Conservation (phyloP, 1,140 invertebrate genomes). For the Drosophila trapezifrons region DNA sequence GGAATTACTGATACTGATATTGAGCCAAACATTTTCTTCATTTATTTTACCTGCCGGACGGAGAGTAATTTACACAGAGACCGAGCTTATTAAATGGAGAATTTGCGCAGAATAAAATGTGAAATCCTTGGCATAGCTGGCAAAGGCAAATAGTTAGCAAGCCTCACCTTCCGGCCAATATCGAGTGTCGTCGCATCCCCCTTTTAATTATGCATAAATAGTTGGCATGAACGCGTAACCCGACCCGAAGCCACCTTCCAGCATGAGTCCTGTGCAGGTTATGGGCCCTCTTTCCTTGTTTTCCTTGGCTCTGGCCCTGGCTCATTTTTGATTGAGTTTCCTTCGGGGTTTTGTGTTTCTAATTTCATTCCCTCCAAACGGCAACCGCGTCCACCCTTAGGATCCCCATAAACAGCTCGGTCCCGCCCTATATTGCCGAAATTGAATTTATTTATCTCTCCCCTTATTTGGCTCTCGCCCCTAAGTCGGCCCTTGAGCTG, state of each 20-base stretch:
- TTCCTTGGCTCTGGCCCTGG: too few species aligned
- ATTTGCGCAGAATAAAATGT: too few species aligned
- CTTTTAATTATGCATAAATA: background rate
- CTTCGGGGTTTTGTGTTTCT: slow-evolving; percentile 12
- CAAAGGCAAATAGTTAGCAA: background rate
- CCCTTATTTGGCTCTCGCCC: background rate
- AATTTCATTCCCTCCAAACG: slow-evolving; percentile 14
- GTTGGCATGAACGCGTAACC: background rate
- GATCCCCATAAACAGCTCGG: slow-evolving; percentile 4
- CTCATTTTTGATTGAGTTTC: slow-evolving; percentile 25
- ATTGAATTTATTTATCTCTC: slow-evolving; percentile 41
- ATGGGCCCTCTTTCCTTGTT: too few species aligned
- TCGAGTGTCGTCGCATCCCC: background rate
- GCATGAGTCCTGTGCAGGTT: background rate
- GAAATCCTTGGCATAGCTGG: too few species aligned
- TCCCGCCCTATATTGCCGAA: slow-evolving; percentile 18
- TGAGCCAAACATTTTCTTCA: too few species aligned
- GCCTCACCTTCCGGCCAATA: background rate
- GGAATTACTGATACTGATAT: too few species aligned
- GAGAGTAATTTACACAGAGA: too few species aligned
- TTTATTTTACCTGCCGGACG: too few species aligned
- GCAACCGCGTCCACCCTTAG: too few species aligned
- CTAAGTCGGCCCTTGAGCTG: slow-evolving; percentile 14
- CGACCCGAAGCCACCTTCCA: background rate
- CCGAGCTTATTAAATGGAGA: too few species aligned